A percentile compares a stretch with the other conserved stretches of the same genome.
Evolutionary conservation across 2,797 vertebrate genomes (phyloP).

Genomic region (Acomys russatus): DNA sequence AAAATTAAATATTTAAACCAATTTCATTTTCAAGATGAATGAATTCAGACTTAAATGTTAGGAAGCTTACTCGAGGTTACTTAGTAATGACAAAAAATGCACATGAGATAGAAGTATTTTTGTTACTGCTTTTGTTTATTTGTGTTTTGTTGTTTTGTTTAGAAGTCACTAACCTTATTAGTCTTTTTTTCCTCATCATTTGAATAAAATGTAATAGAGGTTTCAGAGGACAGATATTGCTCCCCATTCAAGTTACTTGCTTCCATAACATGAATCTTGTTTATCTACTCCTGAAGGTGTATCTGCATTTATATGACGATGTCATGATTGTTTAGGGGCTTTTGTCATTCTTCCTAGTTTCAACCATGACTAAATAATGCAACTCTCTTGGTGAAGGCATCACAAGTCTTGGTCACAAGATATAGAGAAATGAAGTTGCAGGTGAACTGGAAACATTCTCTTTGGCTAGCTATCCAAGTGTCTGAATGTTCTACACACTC

Average conservation of each 20-base stretch:
- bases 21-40: constrained; percentile 9
- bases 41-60: neutral
- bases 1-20: neutral
- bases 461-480: neutral
- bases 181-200: neutral
- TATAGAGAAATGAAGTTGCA: neutral
- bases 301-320: neutral
- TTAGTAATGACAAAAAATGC: neutral
- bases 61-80: neutral
- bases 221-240: neutral
- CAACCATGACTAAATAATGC: neutral
- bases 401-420: neutral
- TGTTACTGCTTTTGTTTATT: neutral
- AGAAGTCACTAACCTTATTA: neutral
- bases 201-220: neutral
- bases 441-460: neutral
- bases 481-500: neutral
- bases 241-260: neutral
- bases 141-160: neutral
- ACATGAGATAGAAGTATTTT: neutral
- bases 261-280: neutral
- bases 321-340: neutral
- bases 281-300: neutral
- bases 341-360: neutral
- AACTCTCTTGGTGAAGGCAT: neutral